Evolutionary conservation across 2,888 invertebrate species (phyloP).

Genomic region (Spodoptera littoralis): DNA sequence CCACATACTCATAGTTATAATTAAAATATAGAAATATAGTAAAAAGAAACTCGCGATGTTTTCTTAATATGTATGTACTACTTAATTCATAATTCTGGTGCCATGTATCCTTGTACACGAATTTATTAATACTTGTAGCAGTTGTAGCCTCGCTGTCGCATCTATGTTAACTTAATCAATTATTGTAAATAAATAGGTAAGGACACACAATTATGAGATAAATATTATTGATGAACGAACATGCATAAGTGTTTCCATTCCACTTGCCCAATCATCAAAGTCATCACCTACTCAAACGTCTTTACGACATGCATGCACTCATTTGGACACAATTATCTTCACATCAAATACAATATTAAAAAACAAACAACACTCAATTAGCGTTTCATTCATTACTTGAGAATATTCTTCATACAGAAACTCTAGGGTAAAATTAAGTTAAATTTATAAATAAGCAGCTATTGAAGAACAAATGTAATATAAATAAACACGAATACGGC

Average conservation of each 20-base stretch:
- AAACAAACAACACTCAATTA: too few species aligned
- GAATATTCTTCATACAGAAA: too few species aligned
- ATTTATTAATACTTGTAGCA: slow-evolving; percentile 39
- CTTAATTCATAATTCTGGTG: slow-evolving; percentile 55
- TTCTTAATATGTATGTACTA: slow-evolving; percentile 28
- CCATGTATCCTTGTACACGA: slow-evolving; percentile 60
- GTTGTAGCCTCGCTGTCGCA: slow-evolving; percentile 49
- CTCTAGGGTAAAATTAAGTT: too few species aligned
- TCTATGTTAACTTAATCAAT: slow-evolving; percentile 44
- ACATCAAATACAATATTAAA: too few species aligned
- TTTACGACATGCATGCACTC: slow-evolving; percentile 5
- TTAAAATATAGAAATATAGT: slow-evolving; percentile 17
- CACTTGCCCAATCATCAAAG: slow-evolving; percentile 1
- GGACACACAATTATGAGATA: slow-evolving; percentile 45
- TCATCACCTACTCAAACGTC: not conserved
- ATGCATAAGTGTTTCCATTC: slow-evolving; percentile 35
- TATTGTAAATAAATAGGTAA: slow-evolving; percentile 57
- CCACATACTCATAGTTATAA: slow-evolving; percentile 14
- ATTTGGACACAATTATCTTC: not conserved
- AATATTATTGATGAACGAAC: slow-evolving; percentile 43
- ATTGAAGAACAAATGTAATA: too few species aligned
- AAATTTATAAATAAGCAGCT: too few species aligned
- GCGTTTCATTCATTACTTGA: too few species aligned
- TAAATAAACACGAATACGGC: too few species aligned
- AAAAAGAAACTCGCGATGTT: slow-evolving; percentile 24